A percentile compares a stretch with the other conserved stretches of the same genome.
phyloP scores from a whole-genome alignment of 2,797 vertebrate species.

The Garrulus glandarius region DNA sequence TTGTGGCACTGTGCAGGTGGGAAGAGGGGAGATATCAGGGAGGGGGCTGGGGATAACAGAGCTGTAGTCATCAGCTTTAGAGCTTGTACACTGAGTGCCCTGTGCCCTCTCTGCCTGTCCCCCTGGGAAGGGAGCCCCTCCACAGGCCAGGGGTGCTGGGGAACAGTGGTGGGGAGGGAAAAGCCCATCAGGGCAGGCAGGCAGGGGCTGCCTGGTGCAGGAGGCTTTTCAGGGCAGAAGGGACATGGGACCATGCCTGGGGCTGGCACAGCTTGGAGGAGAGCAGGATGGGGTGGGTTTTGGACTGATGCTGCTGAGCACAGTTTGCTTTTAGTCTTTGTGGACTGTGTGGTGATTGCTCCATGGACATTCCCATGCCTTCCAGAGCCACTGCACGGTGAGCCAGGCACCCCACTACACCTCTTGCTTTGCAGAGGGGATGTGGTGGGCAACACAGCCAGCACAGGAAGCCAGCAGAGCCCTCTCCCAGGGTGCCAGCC shows the following conservation, averaged over 20 bases:
- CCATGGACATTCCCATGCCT: fast-evolving
- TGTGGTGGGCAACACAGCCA: not conserved
- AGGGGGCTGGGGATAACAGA: not conserved
- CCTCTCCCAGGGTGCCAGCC: not conserved
- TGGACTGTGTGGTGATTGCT: not conserved
- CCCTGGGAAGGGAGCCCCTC: not conserved
- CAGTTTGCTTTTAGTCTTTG: not conserved
- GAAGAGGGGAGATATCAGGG: not conserved
- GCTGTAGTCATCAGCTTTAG: not conserved
- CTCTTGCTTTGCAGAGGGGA: not conserved
- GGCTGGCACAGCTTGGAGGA: not conserved
- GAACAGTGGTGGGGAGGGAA: not conserved
- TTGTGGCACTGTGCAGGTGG: not conserved
- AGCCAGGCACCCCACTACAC: not conserved
- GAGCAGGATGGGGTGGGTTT: not conserved
- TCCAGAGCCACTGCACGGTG: not conserved
- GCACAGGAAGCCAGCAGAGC: not conserved
- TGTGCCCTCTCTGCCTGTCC: not conserved
- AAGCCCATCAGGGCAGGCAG: not conserved
- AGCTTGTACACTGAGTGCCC: not conserved
- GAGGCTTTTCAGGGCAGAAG: not conserved
- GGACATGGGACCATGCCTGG: not conserved
- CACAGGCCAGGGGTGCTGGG: not conserved
- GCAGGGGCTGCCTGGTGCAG: not conserved
- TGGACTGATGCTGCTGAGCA: not conserved